Conservation (phyloP, 2,113 vertebrate genomes). For the Festucalex cinctus region DNA sequence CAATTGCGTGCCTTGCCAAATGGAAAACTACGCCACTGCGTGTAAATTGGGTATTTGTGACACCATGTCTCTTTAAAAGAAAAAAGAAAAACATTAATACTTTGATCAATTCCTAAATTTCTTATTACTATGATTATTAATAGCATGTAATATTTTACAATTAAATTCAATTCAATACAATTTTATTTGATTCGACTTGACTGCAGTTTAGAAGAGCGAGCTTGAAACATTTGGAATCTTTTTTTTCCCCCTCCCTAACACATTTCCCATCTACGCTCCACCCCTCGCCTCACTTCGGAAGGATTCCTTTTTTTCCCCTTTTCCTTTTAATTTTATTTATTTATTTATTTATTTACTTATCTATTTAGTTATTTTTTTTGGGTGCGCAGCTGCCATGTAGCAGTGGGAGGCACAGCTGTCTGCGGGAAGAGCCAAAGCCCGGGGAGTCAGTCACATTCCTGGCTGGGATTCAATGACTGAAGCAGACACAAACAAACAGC, state of each 20-base stretch:
- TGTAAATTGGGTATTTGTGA: no score
- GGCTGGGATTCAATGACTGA: slow-evolving; percentile 88
- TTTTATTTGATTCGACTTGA: neutral
- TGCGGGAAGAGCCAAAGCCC: slow-evolving; percentile 83
- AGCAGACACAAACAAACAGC: slow-evolving; percentile 91
- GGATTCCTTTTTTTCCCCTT: slow-evolving; percentile 23
- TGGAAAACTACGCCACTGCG: no score
- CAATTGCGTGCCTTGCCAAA: no score
- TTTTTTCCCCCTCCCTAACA: slow-evolving; percentile 34
- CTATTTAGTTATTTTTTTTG: no score
- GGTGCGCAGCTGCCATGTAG: slow-evolving; percentile 74
- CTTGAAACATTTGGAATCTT: slow-evolving; percentile 11
- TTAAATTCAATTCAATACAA: neutral
- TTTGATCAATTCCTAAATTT: no score
- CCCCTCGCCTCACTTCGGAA: slow-evolving; percentile 42
- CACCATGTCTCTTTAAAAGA: no score
- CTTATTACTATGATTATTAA: no score
- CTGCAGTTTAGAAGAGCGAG: no score
- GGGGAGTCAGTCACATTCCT: slow-evolving; percentile 93
- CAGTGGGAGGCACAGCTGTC: slow-evolving; percentile 71
- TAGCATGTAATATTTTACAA: neutral
- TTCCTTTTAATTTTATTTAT: slow-evolving; percentile 4
- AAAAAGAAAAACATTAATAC: no score
- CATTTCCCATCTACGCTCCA: slow-evolving; percentile 48
- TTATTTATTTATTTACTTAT: no score